These are phyloP conservation scores for Brachionus paranguensis DNA, from an alignment of 1,140 invertebrate genomes.

Conservation along the genomic window DNA sequence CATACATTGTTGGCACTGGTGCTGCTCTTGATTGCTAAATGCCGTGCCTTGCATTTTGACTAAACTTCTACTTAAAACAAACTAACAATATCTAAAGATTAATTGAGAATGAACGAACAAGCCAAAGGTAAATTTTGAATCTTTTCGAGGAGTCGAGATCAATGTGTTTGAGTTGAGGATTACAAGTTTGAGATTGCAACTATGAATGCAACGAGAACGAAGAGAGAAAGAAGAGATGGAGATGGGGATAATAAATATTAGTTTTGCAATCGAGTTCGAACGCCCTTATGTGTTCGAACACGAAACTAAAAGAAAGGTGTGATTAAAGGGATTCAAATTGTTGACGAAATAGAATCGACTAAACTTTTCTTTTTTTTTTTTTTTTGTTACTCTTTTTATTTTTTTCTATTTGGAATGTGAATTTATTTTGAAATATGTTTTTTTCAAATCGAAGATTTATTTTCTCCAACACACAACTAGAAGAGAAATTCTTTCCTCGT, in stretches of 20 bases:
- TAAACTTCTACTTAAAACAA: background rate
- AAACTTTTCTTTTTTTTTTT: background rate
- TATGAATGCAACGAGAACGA: background rate
- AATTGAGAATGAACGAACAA: background rate
- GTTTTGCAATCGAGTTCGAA: background rate
- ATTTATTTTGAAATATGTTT: background rate
- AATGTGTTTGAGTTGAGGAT: slow-evolving; percentile 9
- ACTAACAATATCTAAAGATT: slow-evolving; percentile 13
- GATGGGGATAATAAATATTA: background rate
- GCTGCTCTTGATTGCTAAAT: background rate
- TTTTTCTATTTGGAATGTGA: background rate
- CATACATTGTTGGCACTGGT: slow-evolving; percentile 24
- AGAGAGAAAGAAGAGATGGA: background rate
- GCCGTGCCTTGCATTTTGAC: slow-evolving; percentile 7
- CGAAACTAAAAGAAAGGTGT: slow-evolving; percentile 16
- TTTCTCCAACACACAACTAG: background rate
- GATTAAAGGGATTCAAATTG: background rate
- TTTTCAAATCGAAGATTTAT: background rate
- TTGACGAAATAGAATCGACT: background rate
- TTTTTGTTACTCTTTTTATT: too few relatives aligned
- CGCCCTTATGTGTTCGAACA: background rate
- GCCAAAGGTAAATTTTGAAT: background rate
- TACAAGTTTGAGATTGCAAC: background rate
- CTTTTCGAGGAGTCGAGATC: background rate
- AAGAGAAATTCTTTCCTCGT: background rate